Base-by-base conservation (phyloP, 2,888 invertebrate species). In the Ceramica pisi region DNA sequence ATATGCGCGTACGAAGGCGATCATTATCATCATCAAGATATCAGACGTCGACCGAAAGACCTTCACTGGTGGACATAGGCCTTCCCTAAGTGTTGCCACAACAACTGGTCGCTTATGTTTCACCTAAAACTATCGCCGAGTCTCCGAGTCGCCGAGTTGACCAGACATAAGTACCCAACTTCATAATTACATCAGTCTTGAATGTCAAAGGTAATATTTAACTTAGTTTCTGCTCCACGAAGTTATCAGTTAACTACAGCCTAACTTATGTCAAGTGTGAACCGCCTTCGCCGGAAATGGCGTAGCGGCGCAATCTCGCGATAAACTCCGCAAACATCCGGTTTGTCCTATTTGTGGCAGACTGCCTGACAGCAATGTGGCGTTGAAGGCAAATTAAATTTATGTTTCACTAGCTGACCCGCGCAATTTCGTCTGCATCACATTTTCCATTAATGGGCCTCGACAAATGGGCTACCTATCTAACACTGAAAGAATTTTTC, bases 271-370 rank as follows among this genome's bases (percentile, higher is more conserved):
- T 44, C 59, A 60, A 60, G 55, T 35, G 61, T 62, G 50, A 48
- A 67, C 53, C n/a, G 26, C 26, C 12, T 57, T 10, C 19, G 6
- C 9, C 61, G 67, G 71, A 78, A 78, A 83, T 74, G 50, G 65
- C 56, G 51, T 51, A 51, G 63, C 67, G 23, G 50, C 63, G 71
- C 71, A 83, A 79, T 76, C 65, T 68, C 53, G 57, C 26, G 62
- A 67, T 68, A 72, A 71, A 66, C 55, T 59, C 65, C 31, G 53
- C 14, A 55, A 62, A 72, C 55, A 71, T 72, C 67, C 60, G 41
- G 73, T 26, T 23, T 53, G 12, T 46, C 35, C 61, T 69, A 69
- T 72, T 72, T 57, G 56, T 67, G 56, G 56, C 21, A 26, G 38
- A 46, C n/a, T 75, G 51, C 3, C 14, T 51, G 12, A 61, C 31